Evolutionary conservation across 2,888 invertebrate species (phyloP).

Genomic region (Augiades crinisus): DNA sequence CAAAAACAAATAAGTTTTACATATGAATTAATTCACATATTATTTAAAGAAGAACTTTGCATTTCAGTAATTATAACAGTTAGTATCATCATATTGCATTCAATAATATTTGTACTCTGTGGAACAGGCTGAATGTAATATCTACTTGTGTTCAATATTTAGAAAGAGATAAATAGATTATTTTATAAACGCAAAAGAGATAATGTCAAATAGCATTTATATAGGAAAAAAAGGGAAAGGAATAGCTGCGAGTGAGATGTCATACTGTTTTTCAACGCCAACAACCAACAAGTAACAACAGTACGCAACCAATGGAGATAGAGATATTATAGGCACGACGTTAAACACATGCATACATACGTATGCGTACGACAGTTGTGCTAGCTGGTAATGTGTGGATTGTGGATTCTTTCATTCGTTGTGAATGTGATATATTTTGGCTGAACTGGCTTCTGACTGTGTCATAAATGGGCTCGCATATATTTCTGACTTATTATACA

Average conservation of each 20-base stretch:
- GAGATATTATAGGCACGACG: constrained; percentile 31
- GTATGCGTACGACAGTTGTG: constrained; percentile 38
- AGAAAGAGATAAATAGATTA: constrained; percentile 1
- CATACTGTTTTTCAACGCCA: constrained; percentile 20
- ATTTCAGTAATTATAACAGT: not conserved
- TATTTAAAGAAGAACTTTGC: not conserved
- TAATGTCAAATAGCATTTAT: not conserved
- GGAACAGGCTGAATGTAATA: not conserved
- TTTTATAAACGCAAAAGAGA: not conserved
- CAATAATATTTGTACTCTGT: too few relatives aligned
- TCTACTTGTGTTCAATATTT: not conserved
- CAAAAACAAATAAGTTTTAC: too few relatives aligned
- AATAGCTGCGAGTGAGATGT: constrained; percentile 26
- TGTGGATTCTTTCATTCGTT: constrained; percentile 55
- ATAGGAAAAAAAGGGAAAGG: constrained; percentile 28
- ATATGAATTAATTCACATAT: not conserved
- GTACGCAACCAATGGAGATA: constrained; percentile 36
- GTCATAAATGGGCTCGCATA: constrained; percentile 35
- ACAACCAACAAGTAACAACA: constrained; percentile 23
- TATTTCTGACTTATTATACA: constrained; percentile 28
- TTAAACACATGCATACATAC: constrained; percentile 23
- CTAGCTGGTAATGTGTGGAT: constrained; percentile 54
- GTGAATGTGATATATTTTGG: constrained; percentile 46
- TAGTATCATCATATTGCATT: too few relatives aligned
- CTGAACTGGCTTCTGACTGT: constrained; percentile 32